Conservation (phyloP, 1,140 invertebrate species). For the Aradophagus sp. region DNA sequence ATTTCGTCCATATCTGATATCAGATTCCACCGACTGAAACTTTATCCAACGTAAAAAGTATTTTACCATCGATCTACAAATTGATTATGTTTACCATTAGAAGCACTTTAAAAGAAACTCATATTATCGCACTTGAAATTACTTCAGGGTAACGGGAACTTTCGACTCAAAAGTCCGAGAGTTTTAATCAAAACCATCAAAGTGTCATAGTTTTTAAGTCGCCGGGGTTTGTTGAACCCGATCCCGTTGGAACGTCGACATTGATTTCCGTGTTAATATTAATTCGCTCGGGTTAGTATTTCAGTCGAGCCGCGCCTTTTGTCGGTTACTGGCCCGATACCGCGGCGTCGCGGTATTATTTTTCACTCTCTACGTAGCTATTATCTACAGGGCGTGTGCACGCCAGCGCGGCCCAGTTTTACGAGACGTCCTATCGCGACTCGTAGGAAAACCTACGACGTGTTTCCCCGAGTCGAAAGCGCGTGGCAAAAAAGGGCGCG, state of each 20-base stretch:
- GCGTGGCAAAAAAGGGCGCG: conserved; percentile 39
- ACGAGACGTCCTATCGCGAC: conserved; percentile 52
- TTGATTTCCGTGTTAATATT: conserved; percentile 18
- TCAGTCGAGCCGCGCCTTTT: conserved; percentile 8
- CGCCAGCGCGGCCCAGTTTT: conserved; percentile 31
- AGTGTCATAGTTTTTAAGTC: no score
- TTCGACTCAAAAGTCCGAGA: no score
- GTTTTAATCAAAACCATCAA: no score
- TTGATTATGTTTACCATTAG: no score
- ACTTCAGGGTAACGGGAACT: no score
- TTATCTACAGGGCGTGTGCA: conserved; percentile 45
- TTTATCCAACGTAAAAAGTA: no score
- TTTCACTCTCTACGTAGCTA: conserved; percentile 41
- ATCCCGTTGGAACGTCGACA: conserved; percentile 5
- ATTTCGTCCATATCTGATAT: no score
- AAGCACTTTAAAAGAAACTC: no score
- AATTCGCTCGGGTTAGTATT: conserved; percentile 2
- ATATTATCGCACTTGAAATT: no score
- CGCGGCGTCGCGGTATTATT: conserved; percentile 22
- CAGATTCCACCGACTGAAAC: no score
- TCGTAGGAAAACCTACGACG: conserved; percentile 50
- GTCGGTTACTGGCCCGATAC: conserved; percentile 13
- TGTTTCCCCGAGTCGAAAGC: conserved; percentile 49
- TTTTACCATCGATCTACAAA: no score
- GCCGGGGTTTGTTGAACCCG: no score